These are phyloP conservation scores for Setophaga kirtlandii DNA, from an alignment of 2,113 vertebrate genomes.

Conservation along the genomic window DNA sequence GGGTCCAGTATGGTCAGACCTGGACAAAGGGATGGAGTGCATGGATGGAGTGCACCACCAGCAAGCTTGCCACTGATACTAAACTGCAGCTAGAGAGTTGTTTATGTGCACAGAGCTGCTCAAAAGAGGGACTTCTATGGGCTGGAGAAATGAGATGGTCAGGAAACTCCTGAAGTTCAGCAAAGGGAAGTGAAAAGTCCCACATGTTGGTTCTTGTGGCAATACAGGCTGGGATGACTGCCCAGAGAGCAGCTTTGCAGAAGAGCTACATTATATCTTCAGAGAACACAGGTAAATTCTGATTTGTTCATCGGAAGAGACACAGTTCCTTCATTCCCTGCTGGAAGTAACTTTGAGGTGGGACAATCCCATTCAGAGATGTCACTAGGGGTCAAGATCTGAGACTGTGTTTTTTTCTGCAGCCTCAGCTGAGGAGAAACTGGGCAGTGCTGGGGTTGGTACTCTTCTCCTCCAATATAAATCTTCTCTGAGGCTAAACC, in stretches of 20 bases:
- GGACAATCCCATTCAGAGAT: background rate
- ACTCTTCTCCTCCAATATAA: background rate
- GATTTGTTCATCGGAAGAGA: background rate
- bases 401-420: background rate
- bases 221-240: background rate
- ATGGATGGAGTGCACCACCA: background rate
- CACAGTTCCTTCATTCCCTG: background rate
- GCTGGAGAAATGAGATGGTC: background rate
- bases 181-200: background rate
- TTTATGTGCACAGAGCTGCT: background rate
- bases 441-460: accelerated
- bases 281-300: background rate
- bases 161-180: background rate
- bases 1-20: background rate
- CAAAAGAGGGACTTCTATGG: background rate
- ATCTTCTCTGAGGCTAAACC: background rate
- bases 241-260: background rate
- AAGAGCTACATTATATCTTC: background rate
- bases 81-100: background rate
- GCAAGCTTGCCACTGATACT: background rate
- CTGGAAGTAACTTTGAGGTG: background rate
- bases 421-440: background rate
- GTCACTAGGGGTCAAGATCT: background rate
- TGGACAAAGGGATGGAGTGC: background rate
- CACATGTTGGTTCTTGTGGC: background rate